These are phyloP conservation scores for Rhingia campestris DNA, from an alignment of 2,888 invertebrate species.

Conservation along the genomic window DNA sequence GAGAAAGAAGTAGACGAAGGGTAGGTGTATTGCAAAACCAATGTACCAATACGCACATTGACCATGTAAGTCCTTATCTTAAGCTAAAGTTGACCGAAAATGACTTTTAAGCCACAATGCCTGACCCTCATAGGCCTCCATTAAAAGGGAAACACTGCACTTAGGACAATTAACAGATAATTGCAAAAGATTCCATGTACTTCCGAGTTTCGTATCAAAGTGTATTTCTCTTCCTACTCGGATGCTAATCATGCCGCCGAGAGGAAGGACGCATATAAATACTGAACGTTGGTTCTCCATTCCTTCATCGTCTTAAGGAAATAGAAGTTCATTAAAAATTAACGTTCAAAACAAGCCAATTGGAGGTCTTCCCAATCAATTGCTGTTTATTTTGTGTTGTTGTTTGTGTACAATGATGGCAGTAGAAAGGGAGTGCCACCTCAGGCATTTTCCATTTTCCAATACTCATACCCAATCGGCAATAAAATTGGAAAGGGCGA, in stretches of 20 bases:
- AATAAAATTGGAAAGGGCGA: conserved; percentile 4
- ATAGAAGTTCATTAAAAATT: conserved; percentile 64
- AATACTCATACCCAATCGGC: neutral
- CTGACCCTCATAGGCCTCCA: neutral
- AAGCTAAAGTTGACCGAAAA: too few relatives aligned
- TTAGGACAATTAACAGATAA: conserved; percentile 56
- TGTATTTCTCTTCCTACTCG: too few relatives aligned
- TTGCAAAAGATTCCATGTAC: conserved; percentile 51
- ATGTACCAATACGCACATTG: too few relatives aligned
- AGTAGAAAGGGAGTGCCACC: conserved; percentile 46
- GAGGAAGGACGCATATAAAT: too few relatives aligned
- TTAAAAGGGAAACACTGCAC: conserved; percentile 33
- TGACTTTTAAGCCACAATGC: too few relatives aligned
- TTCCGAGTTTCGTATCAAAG: conserved; percentile 22
- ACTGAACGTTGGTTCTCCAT: neutral
- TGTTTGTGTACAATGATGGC: conserved; percentile 2
- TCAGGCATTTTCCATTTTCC: conserved; percentile 17
- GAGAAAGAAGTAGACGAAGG: too few relatives aligned
- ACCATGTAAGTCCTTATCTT: too few relatives aligned
- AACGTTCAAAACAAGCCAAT: conserved; percentile 64
- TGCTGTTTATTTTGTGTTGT: conserved; percentile 19
- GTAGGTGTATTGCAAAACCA: too few relatives aligned
- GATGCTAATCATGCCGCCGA: too few relatives aligned
- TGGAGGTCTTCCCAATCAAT: conserved; percentile 40
- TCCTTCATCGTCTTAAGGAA: conserved; percentile 28